These are phyloP conservation scores for Moxostoma hubbsi DNA, from an alignment of 2,797 vertebrate species.

Conservation along the genomic window DNA sequence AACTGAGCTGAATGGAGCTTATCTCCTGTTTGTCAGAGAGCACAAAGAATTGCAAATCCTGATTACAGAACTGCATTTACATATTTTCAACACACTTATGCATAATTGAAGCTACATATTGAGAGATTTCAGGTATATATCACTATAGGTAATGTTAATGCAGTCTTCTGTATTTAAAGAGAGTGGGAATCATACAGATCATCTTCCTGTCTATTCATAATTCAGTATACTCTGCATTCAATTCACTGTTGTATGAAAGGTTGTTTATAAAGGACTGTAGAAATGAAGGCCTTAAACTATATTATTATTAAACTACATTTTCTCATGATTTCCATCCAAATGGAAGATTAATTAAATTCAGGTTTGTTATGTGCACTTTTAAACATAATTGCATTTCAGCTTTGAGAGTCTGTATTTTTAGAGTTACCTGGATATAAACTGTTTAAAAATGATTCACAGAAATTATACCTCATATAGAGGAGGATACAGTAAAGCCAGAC, in stretches of 20 bases:
- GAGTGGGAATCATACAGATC: neutral
- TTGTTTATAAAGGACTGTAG: conserved; percentile 16
- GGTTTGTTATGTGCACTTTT: conserved; percentile 11
- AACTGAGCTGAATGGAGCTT: conserved; percentile 41
- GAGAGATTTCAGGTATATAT: conserved; percentile 35
- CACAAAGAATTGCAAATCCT: conserved; percentile 29
- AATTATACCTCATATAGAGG: conserved; percentile 7
- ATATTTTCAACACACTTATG: conserved; percentile 17
- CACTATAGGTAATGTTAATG: conserved; percentile 27
- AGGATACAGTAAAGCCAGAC: neutral
- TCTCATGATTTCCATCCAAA: conserved; percentile 1
- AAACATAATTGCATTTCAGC: conserved; percentile 14
- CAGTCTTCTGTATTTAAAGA: conserved; percentile 30
- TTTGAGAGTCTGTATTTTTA: conserved; percentile 15
- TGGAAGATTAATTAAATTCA: conserved; percentile 27
- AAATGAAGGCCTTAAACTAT: conserved; percentile 7
- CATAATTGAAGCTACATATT: conserved; percentile 41
- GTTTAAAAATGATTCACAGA: conserved; percentile 6
- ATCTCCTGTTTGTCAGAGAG: conserved; percentile 37
- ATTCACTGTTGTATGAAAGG: conserved; percentile 7
- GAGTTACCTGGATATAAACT: neutral
- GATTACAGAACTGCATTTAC: conserved; percentile 38
- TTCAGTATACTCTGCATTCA: neutral
- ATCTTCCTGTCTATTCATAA: neutral
- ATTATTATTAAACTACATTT: neutral